Evolutionary conservation across 2,888 invertebrate genomes (phyloP), one percentile per base, ranked within the genome.

Genomic region (Latrodectus elegans): DNA sequence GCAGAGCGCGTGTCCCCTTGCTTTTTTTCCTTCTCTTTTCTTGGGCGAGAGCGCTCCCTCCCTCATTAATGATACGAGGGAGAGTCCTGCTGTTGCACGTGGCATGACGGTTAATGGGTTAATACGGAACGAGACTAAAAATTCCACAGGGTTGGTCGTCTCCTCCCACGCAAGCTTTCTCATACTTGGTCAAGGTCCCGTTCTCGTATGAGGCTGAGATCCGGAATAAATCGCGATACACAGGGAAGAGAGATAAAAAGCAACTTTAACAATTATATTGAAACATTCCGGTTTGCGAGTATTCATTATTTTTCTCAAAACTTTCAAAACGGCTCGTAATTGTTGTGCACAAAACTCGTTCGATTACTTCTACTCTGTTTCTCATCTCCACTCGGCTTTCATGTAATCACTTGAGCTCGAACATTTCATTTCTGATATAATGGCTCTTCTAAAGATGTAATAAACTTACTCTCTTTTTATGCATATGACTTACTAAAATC

Each of bases 161-260:
- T 51, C n/a, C 82, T 67, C 86, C 80, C 77, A 81, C 86, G 81
- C 85, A 70, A 52, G 49, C 17, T 38, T 15, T 22, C n/a, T 17
- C 68, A 60, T 15, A 77, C 68, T 86, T 76, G 86, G 86, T 76
- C 86, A 86, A 86, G 86, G 86, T 81, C 86, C 67, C 17, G 52
- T 51, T 52, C 72, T 55, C 11, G 22, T 22, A 15, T 22, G 49
- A 74, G 51, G 60, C 60, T 60, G 12, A 60, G 60, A 60, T 60
- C 60, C 60, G 60, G 60, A 60, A 60, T 60, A 60, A 60, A 60
- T 60, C n/a, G 14, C 8, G 60, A 11, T 15, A 60, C 14, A 15
- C 14, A 60, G 60, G 12, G 60, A n/a, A n/a, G n/a, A 60, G n/a
- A 60, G 14, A 12, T 14, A 60, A 60, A 60, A 60, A 10, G n/a